These are phyloP conservation scores for Agonopterix arenella DNA, from an alignment of 2,888 invertebrate species.

Conservation along the genomic window DNA sequence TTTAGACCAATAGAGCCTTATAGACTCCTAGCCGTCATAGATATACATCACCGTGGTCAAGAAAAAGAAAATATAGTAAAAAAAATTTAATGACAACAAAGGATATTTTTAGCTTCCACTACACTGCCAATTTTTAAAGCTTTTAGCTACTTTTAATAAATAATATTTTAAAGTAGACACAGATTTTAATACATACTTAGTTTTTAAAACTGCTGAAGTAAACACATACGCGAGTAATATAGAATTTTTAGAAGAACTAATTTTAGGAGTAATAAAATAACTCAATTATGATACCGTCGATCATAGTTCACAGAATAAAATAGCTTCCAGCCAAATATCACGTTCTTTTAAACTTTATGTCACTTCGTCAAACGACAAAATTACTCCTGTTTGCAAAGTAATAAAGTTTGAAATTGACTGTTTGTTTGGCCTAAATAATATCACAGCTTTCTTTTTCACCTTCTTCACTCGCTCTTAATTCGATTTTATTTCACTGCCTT, in stretches of 20 bases:
- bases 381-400: too few relatives aligned
- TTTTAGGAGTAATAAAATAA: too few relatives aligned
- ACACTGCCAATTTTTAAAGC: constrained; percentile 49
- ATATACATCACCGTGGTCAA: constrained; percentile 22
- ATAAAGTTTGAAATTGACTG: too few relatives aligned
- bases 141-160: constrained; percentile 23
- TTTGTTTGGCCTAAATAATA: not conserved
- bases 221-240: constrained; percentile 12
- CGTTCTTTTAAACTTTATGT: too few relatives aligned
- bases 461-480: constrained; percentile 12
- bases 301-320: too few relatives aligned
- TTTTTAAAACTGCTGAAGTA: constrained; percentile 31
- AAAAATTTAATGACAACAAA: constrained; percentile 38
- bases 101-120: constrained; percentile 44
- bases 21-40: constrained; percentile 19
- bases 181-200: constrained; percentile 15
- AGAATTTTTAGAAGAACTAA: too few relatives aligned
- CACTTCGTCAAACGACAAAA: too few relatives aligned
- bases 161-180: not conserved
- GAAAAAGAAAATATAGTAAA: constrained; percentile 35
- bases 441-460: constrained; percentile 12
- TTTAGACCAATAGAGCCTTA: constrained; percentile 38
- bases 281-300: too few relatives aligned
- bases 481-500: constrained; percentile 12
- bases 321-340: too few relatives aligned